Conservation (phyloP, 2,888 invertebrate genomes). For the Leptinotarsa haldemani region DNA sequence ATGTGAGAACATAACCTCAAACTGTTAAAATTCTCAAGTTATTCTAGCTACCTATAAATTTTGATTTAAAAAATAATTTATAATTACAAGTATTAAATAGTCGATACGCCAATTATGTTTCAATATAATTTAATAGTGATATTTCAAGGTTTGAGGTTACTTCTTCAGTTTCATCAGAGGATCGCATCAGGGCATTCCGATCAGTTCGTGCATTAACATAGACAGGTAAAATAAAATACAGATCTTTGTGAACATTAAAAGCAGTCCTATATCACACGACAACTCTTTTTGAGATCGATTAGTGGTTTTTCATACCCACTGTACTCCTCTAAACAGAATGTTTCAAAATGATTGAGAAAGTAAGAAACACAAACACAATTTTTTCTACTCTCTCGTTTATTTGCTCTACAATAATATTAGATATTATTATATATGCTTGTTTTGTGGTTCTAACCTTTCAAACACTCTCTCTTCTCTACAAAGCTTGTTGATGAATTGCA, state of each 20-base stretch:
- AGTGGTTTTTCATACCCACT: constrained; percentile 48
- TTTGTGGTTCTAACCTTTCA: too few species aligned
- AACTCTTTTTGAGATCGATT: constrained; percentile 64
- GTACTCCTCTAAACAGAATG: constrained; percentile 42
- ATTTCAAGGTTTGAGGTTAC: constrained; percentile 15
- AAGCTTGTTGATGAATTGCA: not conserved
- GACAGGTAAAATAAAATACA: constrained; percentile 61
- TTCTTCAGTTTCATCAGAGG: constrained; percentile 2
- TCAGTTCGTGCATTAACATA: constrained; percentile 58
- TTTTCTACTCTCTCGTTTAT: too few species aligned
- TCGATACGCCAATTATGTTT: not conserved
- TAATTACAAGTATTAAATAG: too few species aligned
- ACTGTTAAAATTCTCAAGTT: constrained; percentile 15
- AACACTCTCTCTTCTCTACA: too few species aligned
- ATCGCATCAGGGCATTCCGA: constrained; percentile 36
- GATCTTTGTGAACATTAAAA: constrained; percentile 65
- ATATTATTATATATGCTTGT: too few species aligned
- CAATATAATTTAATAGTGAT: not conserved
- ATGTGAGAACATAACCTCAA: constrained; percentile 36
- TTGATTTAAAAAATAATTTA: too few species aligned
- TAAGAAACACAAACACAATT: not conserved
- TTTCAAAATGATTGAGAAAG: not conserved
- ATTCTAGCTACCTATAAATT: not conserved
- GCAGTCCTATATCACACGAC: constrained; percentile 66
- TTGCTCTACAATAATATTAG: too few species aligned